Evolutionary conservation across 2,888 invertebrate genomes (phyloP), one percentile per base, ranked within the genome.

Genomic region (Alitta virens): DNA sequence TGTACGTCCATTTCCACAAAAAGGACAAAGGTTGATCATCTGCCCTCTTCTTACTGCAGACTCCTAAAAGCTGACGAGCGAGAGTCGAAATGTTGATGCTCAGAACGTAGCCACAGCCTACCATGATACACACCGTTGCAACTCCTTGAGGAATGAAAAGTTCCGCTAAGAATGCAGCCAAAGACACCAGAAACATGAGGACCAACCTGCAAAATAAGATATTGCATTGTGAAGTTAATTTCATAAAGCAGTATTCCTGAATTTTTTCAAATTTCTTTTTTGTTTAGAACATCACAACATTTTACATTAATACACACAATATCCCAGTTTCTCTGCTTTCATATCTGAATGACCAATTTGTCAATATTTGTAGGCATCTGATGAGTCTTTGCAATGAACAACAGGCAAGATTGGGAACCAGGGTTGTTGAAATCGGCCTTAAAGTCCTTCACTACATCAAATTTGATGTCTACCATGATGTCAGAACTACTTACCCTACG

Each of bases 51-150:
- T 16, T 46, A 5, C 46, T 16, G n/a, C 46, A 46, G n/a, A 46
- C 3, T 5, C 66, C 65, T 25, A 70, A 40, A 12, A 77, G 52
- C 65, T 76, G 72, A 57, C 68, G 65, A 26, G 72, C 74, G 46
- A 78, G 71, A 7, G 71, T 70, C 1, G 76, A 74, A 5, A 78
- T 66, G 63, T 79, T 77, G 46, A 69, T 72, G 68, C 78, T 77
- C 52, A 79, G 73, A 40, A 78, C 49, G 66, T 78, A 78, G 26
- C 79, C 79, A 59, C 72, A 66, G 43, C 68, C 42, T 3, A 75
- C 73, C 38, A 73, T 71, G 23, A 79, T 50, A 12, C 77, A 59
- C 7, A 78, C 71, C 1, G 74, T 68, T 33, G 69, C 74, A 38
- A 62, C 46, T 14, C 56, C 57, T 18, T 52, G 24, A 7, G 62